Percentiles rank a stretch among this genome's conserved stretches.
These are phyloP conservation scores for Lophura nycthemera DNA, from an alignment of 2,113 vertebrate genomes.

Conservation along the genomic window DNA sequence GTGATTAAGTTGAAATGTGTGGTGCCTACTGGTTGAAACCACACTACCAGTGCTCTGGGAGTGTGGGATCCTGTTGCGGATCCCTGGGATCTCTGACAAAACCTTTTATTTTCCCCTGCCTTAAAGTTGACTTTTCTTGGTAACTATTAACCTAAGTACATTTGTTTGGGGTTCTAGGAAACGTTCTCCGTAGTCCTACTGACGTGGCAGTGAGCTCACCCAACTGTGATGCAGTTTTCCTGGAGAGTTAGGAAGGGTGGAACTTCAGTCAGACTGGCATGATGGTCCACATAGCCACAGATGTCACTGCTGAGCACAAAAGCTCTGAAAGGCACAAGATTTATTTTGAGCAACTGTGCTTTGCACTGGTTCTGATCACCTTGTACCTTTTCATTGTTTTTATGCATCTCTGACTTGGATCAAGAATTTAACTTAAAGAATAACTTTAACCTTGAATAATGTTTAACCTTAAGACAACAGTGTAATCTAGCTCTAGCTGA, in stretches of 20 bases:
- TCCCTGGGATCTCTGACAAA: not conserved
- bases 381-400: not conserved
- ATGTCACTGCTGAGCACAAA: constrained; percentile 24
- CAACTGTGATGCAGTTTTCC: constrained; percentile 47
- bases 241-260: constrained; percentile 35
- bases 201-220: constrained; percentile 41
- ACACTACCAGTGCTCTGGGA: not conserved
- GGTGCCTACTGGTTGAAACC: not conserved
- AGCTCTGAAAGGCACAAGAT: not conserved
- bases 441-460: not conserved
- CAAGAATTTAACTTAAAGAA: not conserved
- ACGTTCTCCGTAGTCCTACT: not conserved
- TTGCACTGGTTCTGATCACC: not conserved
- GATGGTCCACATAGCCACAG: constrained; percentile 6
- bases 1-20: not conserved
- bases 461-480: constrained; percentile 1
- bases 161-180: constrained; percentile 53
- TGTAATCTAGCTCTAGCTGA: not conserved
- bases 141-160: not conserved
- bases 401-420: not conserved
- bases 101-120: not conserved
- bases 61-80: not conserved
- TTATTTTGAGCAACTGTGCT: not conserved
- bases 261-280: not conserved
- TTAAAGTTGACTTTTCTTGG: constrained; percentile 16